These are phyloP conservation scores for Anguilla rostrata DNA, from an alignment of 2,113 vertebrate genomes.

Conservation along the genomic window DNA sequence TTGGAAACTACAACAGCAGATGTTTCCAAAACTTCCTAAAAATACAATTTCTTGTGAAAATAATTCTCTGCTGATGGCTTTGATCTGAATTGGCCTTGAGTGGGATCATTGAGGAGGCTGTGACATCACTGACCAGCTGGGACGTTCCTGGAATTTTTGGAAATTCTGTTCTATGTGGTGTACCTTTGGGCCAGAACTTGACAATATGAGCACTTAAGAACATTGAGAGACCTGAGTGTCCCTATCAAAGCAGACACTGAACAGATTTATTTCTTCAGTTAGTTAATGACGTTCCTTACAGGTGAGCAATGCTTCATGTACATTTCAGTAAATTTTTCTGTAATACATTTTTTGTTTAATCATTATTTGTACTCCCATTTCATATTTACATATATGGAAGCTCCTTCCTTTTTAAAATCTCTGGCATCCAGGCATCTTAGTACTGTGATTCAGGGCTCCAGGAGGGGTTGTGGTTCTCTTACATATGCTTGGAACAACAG, in stretches of 20 bases:
- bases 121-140: not conserved
- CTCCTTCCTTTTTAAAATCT: conserved; percentile 36
- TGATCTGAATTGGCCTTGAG: not conserved
- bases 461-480: not conserved
- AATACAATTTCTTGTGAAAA: too few relatives aligned
- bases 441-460: not conserved
- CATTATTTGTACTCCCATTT: not conserved
- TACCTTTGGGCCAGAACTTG: not conserved
- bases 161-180: not conserved
- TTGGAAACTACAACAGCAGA: too few relatives aligned
- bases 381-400: conserved; percentile 54
- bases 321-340: too few relatives aligned
- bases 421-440: conserved; percentile 35
- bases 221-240: not conserved
- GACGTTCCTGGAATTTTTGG: not conserved
- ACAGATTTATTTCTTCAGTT: not conserved
- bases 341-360: too few relatives aligned
- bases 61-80: too few relatives aligned
- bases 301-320: too few relatives aligned
- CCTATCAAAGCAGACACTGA: not conserved
- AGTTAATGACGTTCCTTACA: not conserved
- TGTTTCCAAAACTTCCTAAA: too few relatives aligned
- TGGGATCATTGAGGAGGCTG: not conserved
- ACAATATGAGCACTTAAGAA: not conserved
- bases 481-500: conserved; percentile 30